Base-by-base conservation (phyloP, 2,113 vertebrate species). In the Jacana jacana region DNA sequence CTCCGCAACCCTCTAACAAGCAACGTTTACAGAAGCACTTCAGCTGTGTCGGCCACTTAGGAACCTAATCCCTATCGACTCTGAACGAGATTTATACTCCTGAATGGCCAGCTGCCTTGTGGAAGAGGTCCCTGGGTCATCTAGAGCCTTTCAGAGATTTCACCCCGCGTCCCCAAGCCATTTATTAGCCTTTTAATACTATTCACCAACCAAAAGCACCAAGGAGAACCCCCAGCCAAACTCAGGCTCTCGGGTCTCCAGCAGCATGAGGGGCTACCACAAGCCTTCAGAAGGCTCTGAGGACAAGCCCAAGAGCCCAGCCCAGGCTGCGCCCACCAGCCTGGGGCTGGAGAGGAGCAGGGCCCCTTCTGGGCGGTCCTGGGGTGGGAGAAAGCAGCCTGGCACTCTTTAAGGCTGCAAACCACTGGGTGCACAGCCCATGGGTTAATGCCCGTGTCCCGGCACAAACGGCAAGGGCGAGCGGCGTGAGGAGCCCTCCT, bases 401-500 rank as follows among this genome's bases (percentile, higher is more conserved):
- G 1, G 8, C 8, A 0, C n/a, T 33, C 19, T 0, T 2, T 1
- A 6, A 2, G 40, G 39, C 64, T 10, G 33, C 39, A 0, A 9
- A 8, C 4, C 0, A 2, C 35, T 11, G n/a, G 9, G 70, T 1
- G 20, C 11, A 5, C 8, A 4, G 81, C 23, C 70, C 33, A 0
- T 0, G 9, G 9, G 1, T 12, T 11, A 2, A 5, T 4, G 3
- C 0, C 61, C 0, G 3, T 12, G 52, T 0, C 88, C 2, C 57
- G 2, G 57, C 35, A 2, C 2, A 0, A 28, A 2, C 0, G 3
- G 42, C n/a, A 4, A 7, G 7, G 63, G 77, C 13, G 7, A 19
- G 51, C 5, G 33, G 3, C 6, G 19, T 0, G 2, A 35, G 86
- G 40, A 81, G 89, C 58, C 61, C 73, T 30, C 48, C 71, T 6